Evolutionary conservation across 2,797 vertebrate species (phyloP).

Genomic region (Argya squamiceps): DNA sequence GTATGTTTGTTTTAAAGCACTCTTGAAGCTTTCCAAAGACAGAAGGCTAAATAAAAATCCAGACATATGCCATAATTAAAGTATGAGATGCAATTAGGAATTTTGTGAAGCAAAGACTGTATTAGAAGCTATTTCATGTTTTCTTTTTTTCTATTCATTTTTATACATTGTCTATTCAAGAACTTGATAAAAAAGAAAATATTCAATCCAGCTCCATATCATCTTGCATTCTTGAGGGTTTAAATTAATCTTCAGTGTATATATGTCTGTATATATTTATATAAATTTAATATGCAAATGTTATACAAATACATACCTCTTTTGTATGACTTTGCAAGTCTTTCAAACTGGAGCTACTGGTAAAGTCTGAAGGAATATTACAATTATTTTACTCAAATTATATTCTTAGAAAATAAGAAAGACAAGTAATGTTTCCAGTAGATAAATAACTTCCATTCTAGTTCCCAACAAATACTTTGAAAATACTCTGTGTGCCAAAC

Average conservation of each 20-base stretch:
- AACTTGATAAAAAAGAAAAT: background rate
- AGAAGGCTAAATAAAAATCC: background rate
- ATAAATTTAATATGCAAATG: background rate
- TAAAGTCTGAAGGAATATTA: background rate
- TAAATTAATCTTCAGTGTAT: background rate
- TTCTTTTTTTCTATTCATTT: background rate
- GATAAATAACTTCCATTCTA: background rate
- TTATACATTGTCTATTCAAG: background rate
- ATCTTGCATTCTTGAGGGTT: background rate
- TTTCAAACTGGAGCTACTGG: background rate
- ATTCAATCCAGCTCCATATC: background rate
- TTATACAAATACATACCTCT: background rate
- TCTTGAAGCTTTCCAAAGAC: background rate
- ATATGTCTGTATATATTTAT: too few species aligned
- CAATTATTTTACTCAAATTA: background rate
- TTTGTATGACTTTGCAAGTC: background rate
- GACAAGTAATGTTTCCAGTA: background rate
- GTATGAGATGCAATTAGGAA: background rate
- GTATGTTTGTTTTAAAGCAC: background rate
- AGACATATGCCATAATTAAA: background rate
- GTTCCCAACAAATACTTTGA: background rate
- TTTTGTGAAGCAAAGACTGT: background rate
- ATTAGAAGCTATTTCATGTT: background rate
- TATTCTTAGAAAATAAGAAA: background rate
- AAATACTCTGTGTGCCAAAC: background rate